phyloP scores from a whole-genome alignment of 2,113 vertebrate species.

The Mobula birostris region DNA sequence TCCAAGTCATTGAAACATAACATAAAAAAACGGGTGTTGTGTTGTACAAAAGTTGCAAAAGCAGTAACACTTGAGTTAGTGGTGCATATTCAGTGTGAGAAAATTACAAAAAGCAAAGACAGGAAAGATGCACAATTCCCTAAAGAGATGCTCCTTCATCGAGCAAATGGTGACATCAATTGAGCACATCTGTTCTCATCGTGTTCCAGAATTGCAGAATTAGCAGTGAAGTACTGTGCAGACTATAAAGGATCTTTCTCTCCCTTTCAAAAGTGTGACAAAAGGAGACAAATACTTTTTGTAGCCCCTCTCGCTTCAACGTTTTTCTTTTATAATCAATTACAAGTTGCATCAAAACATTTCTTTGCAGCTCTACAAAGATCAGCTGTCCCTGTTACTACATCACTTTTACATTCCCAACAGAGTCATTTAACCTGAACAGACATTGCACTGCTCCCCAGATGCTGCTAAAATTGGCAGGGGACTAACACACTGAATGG shows the following conservation, averaged over 20 bases:
- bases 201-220: background rate
- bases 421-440: slow-evolving; percentile 11
- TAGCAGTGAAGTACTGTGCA: background rate
- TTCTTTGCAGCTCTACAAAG: slow-evolving; percentile 8
- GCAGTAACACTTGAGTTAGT: background rate
- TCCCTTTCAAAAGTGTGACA: background rate
- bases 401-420: background rate
- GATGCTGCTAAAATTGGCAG: slow-evolving; percentile 26
- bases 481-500: background rate
- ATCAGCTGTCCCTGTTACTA: background rate
- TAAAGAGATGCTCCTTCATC: slow-evolving; percentile 1
- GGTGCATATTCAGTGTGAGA: background rate
- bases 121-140: slow-evolving; percentile 15
- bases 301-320: background rate
- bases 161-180: slow-evolving; percentile 12
- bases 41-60: background rate
- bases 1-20: too few relatives aligned
- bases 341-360: background rate
- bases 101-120: background rate
- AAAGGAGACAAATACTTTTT: background rate
- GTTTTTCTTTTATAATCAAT: slow-evolving; percentile 25
- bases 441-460: slow-evolving; percentile 14
- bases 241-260: background rate
- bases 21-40: too few relatives aligned
- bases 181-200: slow-evolving; percentile 30